Evolutionary conservation across 2,113 vertebrate species (phyloP).

Genomic region (Pollachius pollachius): DNA sequence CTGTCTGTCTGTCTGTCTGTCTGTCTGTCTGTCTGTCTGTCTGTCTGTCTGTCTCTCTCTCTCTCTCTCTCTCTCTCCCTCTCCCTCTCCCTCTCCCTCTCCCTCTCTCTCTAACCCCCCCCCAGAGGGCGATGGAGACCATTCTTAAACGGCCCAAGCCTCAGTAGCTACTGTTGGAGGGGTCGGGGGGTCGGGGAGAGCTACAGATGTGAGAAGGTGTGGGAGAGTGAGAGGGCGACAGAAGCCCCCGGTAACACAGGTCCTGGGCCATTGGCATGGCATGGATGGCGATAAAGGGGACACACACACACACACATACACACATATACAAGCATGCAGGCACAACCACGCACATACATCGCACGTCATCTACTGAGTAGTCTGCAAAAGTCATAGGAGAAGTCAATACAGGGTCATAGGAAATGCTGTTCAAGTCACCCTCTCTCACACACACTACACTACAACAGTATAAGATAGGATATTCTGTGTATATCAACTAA

Average conservation of each 20-base stretch:
- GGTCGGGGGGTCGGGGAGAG: neutral
- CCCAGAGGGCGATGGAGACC: no score
- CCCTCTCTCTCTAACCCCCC: no score
- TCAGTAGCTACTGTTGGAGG: neutral
- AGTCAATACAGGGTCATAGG: no score
- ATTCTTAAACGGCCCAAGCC: no score
- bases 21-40: no score
- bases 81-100: no score
- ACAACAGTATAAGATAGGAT: neutral
- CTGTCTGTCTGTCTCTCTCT: no score
- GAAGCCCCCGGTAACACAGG: neutral
- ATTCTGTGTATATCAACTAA: no score
- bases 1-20: neutral
- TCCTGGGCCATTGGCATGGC: neutral
- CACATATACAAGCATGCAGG: neutral
- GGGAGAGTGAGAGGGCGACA: slow-evolving; percentile 4
- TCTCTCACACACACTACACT: neutral
- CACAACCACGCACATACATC: neutral
- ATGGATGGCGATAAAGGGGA: neutral
- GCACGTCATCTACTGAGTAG: neutral
- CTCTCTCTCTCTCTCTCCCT: no score
- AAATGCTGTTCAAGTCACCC: neutral
- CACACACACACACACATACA: neutral
- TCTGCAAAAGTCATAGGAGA: no score
- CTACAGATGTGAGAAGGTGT: slow-evolving; percentile 15